Conservation (phyloP, 1,140 invertebrate species). For the Dysdera silvatica region DNA sequence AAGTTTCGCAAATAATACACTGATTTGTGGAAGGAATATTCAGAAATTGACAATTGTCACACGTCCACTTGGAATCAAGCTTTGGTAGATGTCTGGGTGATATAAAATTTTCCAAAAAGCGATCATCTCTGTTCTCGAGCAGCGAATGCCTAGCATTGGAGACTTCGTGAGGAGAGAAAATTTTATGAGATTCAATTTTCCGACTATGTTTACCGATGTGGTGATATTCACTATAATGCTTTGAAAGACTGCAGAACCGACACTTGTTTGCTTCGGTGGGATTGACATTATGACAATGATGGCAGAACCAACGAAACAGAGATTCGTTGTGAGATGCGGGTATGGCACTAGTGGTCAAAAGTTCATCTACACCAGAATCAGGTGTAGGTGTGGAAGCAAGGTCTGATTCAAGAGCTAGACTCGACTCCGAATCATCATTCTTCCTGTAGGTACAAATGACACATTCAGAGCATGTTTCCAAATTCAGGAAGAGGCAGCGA, state of each 20-base stretch:
- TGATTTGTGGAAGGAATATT: slow-evolving; percentile 36
- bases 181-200: slow-evolving; percentile 2
- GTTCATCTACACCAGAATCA: slow-evolving; percentile 23
- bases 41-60: slow-evolving; percentile 37
- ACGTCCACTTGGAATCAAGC: slow-evolving; percentile 37
- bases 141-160: slow-evolving; percentile 8
- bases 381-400: slow-evolving; percentile 9
- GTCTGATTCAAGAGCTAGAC: slow-evolving; percentile 1
- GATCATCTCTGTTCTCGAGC: slow-evolving; percentile 10
- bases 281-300: slow-evolving; percentile 27
- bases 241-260: slow-evolving; percentile 14
- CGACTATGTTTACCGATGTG: too few species aligned
- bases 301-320: slow-evolving; percentile 26
- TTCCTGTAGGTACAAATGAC: slow-evolving; percentile 32
- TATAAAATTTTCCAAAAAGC: slow-evolving; percentile 18
- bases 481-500: slow-evolving; percentile 33
- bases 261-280: slow-evolving; percentile 17
- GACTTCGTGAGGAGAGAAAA: slow-evolving; percentile 16
- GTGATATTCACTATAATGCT: too few species aligned
- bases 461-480: slow-evolving; percentile 35
- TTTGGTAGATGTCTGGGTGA: slow-evolving; percentile 30
- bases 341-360: too few species aligned
- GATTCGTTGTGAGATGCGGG: slow-evolving; percentile 15
- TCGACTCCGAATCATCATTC: slow-evolving; percentile 1
- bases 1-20: slow-evolving; percentile 34